These are phyloP conservation scores for Acanthopleura granulata DNA, from an alignment of 2,888 invertebrate species.

Conservation along the genomic window DNA sequence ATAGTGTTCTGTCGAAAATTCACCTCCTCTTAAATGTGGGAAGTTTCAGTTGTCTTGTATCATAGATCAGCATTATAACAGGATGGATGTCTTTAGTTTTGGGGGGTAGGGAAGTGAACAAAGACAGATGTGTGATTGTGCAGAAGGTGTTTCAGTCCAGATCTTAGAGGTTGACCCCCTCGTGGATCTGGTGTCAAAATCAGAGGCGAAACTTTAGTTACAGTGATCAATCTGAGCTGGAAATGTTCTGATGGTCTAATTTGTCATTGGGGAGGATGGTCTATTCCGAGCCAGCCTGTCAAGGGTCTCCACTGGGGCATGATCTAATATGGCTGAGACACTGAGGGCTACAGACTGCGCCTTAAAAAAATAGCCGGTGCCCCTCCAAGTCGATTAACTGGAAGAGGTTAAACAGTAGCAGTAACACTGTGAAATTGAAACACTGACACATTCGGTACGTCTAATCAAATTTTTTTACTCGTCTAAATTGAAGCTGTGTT, in stretches of 20 bases:
- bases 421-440: constrained; percentile 19
- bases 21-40: no score
- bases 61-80: no score
- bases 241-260: constrained; percentile 5
- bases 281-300: constrained; percentile 1
- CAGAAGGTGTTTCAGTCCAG: no score
- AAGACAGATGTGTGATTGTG: no score
- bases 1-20: no score
- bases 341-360: not conserved
- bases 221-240: not conserved
- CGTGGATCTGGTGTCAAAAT: no score
- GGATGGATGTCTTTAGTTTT: no score
- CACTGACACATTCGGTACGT: constrained; percentile 13
- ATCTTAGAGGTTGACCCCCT: no score
- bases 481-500: constrained; percentile 9
- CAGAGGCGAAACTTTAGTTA: no score
- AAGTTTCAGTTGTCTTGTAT: no score
- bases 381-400: constrained; percentile 4
- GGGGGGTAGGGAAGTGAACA: no score
- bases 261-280: not conserved
- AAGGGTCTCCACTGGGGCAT: not conserved
- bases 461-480: constrained; percentile 18
- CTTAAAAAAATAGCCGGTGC: constrained; percentile 12
- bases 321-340: constrained; percentile 6
- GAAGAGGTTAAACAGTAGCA: constrained; percentile 11